Conservation (phyloP, 2,888 invertebrate species). For the Sisyra terminalis region DNA sequence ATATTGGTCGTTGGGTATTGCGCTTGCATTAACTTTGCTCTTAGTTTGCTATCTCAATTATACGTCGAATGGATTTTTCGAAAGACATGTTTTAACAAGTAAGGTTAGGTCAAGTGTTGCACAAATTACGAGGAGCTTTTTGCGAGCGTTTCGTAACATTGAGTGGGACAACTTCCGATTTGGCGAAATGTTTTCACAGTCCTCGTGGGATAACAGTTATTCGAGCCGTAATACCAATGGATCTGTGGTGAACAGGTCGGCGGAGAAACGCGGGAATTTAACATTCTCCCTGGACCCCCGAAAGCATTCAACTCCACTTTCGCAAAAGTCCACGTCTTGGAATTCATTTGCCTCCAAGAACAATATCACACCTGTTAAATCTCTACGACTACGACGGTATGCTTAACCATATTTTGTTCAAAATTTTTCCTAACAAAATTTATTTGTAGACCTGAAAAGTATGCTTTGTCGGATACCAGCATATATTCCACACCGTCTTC, state of each 20-base stretch:
- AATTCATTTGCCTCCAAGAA: background rate
- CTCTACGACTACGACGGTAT: slow-evolving; percentile 1
- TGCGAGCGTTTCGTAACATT: background rate
- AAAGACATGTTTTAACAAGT: slow-evolving; percentile 2
- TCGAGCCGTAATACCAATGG: too few relatives aligned
- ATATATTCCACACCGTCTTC: background rate
- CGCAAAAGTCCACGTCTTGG: background rate
- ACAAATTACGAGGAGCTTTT: slow-evolving; percentile 3
- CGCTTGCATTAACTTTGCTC: background rate
- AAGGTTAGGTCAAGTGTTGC: slow-evolving; percentile 5
- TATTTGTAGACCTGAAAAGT: slow-evolving; percentile 3
- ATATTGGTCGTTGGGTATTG: background rate
- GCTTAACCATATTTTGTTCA: background rate
- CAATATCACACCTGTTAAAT: slow-evolving; percentile 1
- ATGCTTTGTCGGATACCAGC: slow-evolving; percentile 8
- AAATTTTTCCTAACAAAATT: background rate
- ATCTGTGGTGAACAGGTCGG: too few relatives aligned
- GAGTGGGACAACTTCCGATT: too few relatives aligned
- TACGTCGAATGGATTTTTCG: background rate
- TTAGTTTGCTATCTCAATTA: background rate
- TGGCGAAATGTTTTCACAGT: too few relatives aligned
- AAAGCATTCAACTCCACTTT: background rate
- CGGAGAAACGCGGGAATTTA: background rate
- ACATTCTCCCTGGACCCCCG: slow-evolving; percentile 4
- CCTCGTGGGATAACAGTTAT: too few relatives aligned